phyloP scores from a whole-genome alignment of 2,113 vertebrate species.

The Lipophrys pholis region DNA sequence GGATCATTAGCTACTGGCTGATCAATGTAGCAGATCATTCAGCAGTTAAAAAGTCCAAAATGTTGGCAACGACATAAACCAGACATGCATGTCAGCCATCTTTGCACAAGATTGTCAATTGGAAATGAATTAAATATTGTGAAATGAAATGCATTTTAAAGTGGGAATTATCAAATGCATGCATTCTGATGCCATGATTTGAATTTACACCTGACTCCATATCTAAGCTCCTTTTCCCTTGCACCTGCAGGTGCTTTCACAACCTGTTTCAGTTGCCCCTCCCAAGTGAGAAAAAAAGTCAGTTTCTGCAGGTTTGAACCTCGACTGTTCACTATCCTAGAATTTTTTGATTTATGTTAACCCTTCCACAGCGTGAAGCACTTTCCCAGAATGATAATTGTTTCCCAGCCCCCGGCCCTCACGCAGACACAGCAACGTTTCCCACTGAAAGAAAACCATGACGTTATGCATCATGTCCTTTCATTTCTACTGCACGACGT shows the following conservation, averaged over 20 bases:
- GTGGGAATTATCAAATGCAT: no score
- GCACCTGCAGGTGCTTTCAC: neutral
- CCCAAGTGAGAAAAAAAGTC: neutral
- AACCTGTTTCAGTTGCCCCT: neutral
- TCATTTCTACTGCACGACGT: conserved; percentile 15
- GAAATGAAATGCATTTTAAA: no score
- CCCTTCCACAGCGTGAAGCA: conserved; percentile 77
- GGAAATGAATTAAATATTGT: no score
- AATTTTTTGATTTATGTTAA: conserved; percentile 80
- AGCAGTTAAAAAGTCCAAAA: no score
- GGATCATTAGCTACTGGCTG: neutral
- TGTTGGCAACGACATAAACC: no score
- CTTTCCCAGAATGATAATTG: conserved; percentile 79
- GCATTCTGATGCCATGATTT: no score
- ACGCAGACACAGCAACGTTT: conserved; percentile 6
- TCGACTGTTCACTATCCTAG: conserved; percentile 68
- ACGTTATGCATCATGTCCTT: conserved; percentile 32
- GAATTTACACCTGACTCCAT: no score
- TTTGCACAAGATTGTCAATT: no score
- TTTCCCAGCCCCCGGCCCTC: conserved; percentile 34
- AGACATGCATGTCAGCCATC: no score
- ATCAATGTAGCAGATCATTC: no score
- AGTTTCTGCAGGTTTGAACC: conserved; percentile 7
- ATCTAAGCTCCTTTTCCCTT: no score
- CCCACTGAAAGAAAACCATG: conserved; percentile 39